These are phyloP conservation scores for Leptoteleia sp. DNA, from an alignment of 1,140 invertebrate genomes.

Conservation along the genomic window DNA sequence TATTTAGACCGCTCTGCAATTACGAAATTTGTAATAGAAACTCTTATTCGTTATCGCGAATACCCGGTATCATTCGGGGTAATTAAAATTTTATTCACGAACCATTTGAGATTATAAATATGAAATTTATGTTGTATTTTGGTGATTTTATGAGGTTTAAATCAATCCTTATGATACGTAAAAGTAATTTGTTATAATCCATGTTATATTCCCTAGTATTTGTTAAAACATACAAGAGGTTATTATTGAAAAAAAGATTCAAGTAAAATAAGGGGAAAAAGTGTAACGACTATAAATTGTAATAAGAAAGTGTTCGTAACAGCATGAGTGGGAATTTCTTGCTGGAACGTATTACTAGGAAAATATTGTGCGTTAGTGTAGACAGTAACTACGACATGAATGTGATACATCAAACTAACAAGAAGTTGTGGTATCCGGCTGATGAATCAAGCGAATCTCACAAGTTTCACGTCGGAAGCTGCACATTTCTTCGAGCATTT, in stretches of 20 bases:
- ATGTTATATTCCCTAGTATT: too few relatives aligned
- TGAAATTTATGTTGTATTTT: too few relatives aligned
- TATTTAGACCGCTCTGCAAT: too few relatives aligned
- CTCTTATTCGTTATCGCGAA: too few relatives aligned
- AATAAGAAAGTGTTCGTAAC: constrained; percentile 35
- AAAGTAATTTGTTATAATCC: too few relatives aligned
- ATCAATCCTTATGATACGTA: too few relatives aligned
- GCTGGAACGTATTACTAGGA: constrained; percentile 32
- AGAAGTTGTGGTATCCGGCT: constrained; percentile 63
- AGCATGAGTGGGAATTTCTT: constrained; percentile 31
- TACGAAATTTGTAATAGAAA: too few relatives aligned
- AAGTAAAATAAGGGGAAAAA: constrained; percentile 15
- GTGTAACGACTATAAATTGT: constrained; percentile 33
- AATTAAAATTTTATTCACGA: too few relatives aligned
- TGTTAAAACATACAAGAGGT: too few relatives aligned
- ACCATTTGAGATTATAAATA: too few relatives aligned
- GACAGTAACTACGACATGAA: constrained; percentile 53
- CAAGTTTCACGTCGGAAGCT: constrained; percentile 44
- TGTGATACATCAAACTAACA: constrained; percentile 65
- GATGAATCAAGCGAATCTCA: constrained; percentile 51
- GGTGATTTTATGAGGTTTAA: too few relatives aligned
- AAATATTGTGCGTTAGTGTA: constrained; percentile 53
- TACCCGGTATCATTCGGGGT: too few relatives aligned
- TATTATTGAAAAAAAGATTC: not conserved
- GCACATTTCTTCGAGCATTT: constrained; percentile 42